Evolutionary conservation across 1,140 invertebrate species (phyloP).

Genomic region (Cheumatopsyche charites): DNA sequence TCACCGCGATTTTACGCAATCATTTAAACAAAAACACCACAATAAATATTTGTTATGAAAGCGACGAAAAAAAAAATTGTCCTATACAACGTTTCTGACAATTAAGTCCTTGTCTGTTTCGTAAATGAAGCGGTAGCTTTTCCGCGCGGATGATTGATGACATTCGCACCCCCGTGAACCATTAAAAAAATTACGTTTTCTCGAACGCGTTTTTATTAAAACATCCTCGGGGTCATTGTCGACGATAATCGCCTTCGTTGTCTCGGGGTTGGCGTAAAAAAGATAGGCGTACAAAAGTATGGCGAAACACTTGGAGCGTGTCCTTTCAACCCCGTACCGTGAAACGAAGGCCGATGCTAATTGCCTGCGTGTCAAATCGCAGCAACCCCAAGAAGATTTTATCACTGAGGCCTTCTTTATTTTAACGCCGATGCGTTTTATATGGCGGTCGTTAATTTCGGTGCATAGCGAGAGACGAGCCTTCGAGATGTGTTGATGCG

Average conservation of each 20-base stretch:
- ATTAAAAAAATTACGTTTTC: too few species aligned
- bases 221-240: not conserved
- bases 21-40: not conserved
- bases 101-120: not conserved
- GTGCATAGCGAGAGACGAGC: too few species aligned
- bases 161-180: slow-evolving; percentile 16
- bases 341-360: slow-evolving; percentile 24
- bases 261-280: slow-evolving; percentile 8
- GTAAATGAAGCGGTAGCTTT: slow-evolving; percentile 14
- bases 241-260: slow-evolving; percentile 30
- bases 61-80: too few species aligned
- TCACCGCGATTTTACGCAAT: not conserved
- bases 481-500: too few species aligned
- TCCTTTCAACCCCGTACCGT: slow-evolving; percentile 26
- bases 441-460: too few species aligned
- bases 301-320: slow-evolving; percentile 23
- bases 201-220: not conserved
- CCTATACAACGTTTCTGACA: too few species aligned
- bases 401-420: not conserved
- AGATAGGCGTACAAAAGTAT: not conserved
- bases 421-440: not conserved
- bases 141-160: slow-evolving; percentile 20
- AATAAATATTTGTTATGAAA: not conserved
- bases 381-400: slow-evolving; percentile 13
- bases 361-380: slow-evolving; percentile 23